Base-by-base conservation (phyloP, 2,797 vertebrate genomes). In the Sebastes oblongus region DNA sequence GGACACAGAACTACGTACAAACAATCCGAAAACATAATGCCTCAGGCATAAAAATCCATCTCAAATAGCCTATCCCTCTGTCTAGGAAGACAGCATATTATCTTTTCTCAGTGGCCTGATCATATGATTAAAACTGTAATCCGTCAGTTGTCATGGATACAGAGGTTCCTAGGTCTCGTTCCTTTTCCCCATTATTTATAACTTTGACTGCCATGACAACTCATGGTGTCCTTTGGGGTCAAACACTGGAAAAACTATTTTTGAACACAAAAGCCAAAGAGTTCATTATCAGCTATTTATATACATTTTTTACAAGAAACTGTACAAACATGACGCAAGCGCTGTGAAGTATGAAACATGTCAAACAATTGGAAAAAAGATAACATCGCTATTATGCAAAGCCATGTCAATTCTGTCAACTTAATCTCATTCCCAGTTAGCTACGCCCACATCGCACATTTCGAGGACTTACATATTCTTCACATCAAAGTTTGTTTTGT, bases 91-190 rank as follows among this genome's bases (percentile, higher is more conserved):
- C 66, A 67, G 36, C 12, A 29, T 22, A 60, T 62, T 16, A 58
- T 25, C 50, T 58, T 72, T 77, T n/a, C 16, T 50, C 65, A 58
- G 30, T n/a, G 58, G 32, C 39, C 22, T 67, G 61, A 62, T 61
- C 8, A n/a, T 64, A 20, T 50, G 29, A 46, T 61, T 67, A 39
- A 24, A 2, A 4, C 24, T 64, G 24, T 32, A 66, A 32, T 46
- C 12, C 24, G 25, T 67, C 50, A 54, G 50, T 66, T 84, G 30
- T 58, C 36, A 59, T 81, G 36, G 54, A 80, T 32, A 70, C 56
- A 75, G 25, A 66, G 20, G 27, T 50, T 65, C 6, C 3, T 36
- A 24, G 60, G 65, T 69, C 22, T 24, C 5, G 27, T n/a, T 55
- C 3, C 0, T 27, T 75, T 27, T 8, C 10, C 24, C 6, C 27